Evolutionary conservation across 2,797 vertebrate species (phyloP), one percentile per base, ranked within the genome.

Genomic region (Danio tinwini): DNA sequence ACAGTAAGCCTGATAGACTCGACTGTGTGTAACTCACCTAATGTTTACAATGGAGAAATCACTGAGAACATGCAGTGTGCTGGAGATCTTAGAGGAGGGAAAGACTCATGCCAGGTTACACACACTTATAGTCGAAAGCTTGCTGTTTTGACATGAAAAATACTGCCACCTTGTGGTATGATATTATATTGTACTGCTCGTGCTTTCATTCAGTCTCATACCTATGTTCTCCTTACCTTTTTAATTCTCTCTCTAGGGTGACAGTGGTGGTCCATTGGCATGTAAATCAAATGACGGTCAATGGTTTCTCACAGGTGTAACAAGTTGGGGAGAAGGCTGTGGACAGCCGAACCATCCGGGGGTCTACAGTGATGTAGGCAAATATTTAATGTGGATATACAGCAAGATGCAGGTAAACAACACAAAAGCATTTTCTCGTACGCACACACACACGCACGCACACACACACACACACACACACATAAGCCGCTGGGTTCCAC

Each of bases 251-350:
- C 61, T 78, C 6, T 45, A 96, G 95, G 95, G 95, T 0, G 95
- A 96, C 91, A 96, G 95, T 0, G 95, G 95, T 1, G 95, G 95
- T 4, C 95, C 95, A 3, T 83, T 96, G 78, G 94, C 96, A 63
- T 96, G 95, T 0, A 86, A 93, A 85, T 91, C 77, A 29, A 29
- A 29, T 0, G 85, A 86, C 13, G 39, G 45, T 3, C 92, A 86
- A 62, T 96, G 94, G 94, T 95, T 93, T 0, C 88, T 96, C 82
- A 88, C 93, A 0, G 95, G 95, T 0, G 88, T 96, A 84, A 95
- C 95, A 1, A 96, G 95, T 78, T 96, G 95, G 95, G 95, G 95
- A 3, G 88, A 89, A 0, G 95, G 94, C 83, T 96, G 95, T 3
- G 95, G 94, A 62, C 89, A 91, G 84, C 83, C 9, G 50, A 92